phyloP scores from a whole-genome alignment of 2,888 invertebrate genomes.

The Rutpela maculata region DNA sequence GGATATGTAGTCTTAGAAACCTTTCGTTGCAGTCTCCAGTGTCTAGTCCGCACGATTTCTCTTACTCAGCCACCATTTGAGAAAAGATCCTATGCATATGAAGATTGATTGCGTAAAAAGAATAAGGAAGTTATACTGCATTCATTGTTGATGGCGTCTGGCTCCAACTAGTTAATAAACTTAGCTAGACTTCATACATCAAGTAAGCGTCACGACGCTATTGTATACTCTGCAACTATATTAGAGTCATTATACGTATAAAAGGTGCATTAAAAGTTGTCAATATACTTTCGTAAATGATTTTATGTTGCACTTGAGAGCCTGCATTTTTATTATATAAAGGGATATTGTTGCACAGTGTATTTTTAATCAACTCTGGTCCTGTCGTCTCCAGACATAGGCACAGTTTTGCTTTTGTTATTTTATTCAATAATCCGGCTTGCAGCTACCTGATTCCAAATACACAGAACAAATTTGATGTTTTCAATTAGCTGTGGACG shows the following conservation, averaged over 20 bases:
- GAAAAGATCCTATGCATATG: conserved; percentile 57
- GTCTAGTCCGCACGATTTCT: conserved; percentile 54
- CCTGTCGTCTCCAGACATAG: not conserved
- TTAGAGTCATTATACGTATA: conserved; percentile 57
- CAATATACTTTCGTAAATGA: conserved; percentile 44
- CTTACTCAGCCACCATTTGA: conserved; percentile 57
- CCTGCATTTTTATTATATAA: conserved; percentile 16
- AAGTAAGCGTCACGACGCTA: conserved; percentile 56
- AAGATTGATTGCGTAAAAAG: conserved; percentile 62
- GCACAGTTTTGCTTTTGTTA: not conserved
- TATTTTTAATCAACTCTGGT: conserved; percentile 15
- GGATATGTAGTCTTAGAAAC: not conserved
- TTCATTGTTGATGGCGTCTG: conserved; percentile 60
- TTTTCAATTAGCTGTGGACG: no score
- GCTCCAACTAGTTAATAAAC: conserved; percentile 60
- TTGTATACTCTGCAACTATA: conserved; percentile 58
- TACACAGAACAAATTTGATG: no score
- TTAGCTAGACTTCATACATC: conserved; percentile 61
- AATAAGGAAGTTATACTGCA: conserved; percentile 53
- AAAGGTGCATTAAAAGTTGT: conserved; percentile 59
- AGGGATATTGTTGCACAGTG: not conserved
- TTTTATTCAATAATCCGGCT: not conserved
- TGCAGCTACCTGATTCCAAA: no score
- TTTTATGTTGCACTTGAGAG: conserved; percentile 31
- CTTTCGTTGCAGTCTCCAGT: not conserved